phyloP scores from a whole-genome alignment of 2,797 vertebrate species.

The Takifugu ocellatus region DNA sequence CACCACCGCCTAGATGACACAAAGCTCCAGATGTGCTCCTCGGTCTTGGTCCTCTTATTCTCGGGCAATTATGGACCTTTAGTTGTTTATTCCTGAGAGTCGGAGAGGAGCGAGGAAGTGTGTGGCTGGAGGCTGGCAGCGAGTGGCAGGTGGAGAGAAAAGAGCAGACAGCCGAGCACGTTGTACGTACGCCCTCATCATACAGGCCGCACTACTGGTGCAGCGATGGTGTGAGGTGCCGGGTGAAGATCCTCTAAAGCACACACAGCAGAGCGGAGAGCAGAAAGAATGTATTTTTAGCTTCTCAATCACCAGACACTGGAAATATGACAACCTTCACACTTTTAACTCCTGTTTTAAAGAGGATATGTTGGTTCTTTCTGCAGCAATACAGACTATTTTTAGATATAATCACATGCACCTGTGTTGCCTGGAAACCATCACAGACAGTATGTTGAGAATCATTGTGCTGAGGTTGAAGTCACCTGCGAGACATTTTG shows the following conservation, averaged over 20 bases:
- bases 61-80: conserved; percentile 41
- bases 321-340: conserved; percentile 44
- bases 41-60: conserved; percentile 1
- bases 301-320: conserved; percentile 26
- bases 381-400: conserved; percentile 50
- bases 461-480: conserved; percentile 32
- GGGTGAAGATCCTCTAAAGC: no score
- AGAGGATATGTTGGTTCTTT: conserved; percentile 46
- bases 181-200: conserved; percentile 36
- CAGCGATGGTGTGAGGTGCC: conserved; percentile 30
- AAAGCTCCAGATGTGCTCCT: neutral
- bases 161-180: conserved; percentile 48
- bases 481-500: conserved; percentile 6
- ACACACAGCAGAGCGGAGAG: conserved; percentile 17
- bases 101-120: neutral
- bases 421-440: conserved; percentile 70
- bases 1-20: neutral
- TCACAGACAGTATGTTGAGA: conserved; percentile 28
- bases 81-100: conserved; percentile 28
- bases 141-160: conserved; percentile 47
- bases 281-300: conserved; percentile 45
- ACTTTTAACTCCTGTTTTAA: conserved; percentile 40
- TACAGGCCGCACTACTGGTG: conserved; percentile 20
- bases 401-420: conserved; percentile 54
- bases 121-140: conserved; percentile 18